Evolutionary conservation across 2,113 vertebrate species (phyloP).

Genomic region (Aldabrachelys gigantea): DNA sequence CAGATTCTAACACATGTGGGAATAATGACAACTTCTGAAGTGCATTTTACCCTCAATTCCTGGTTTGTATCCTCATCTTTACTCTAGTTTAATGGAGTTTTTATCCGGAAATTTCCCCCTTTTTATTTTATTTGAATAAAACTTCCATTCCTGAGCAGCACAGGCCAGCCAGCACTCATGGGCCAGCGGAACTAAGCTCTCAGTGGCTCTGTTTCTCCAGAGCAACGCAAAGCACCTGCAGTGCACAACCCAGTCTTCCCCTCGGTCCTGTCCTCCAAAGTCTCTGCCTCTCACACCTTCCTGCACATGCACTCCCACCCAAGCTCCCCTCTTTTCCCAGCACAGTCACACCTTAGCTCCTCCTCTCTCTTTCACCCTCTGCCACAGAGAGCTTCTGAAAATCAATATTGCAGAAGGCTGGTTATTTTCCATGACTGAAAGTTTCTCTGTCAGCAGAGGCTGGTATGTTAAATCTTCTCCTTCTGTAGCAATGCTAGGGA

Average conservation of each 20-base stretch:
- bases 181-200: neutral
- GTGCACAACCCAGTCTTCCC: neutral
- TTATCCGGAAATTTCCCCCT: neutral
- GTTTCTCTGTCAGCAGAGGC: too few relatives aligned
- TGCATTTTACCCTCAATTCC: neutral
- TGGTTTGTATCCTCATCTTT: neutral
- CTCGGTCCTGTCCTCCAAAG: neutral
- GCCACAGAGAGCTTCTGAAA: neutral
- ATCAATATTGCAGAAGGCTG: neutral
- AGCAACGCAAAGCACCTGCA: neutral
- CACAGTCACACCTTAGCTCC: neutral
- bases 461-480: neutral
- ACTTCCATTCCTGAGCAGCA: neutral
- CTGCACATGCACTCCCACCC: neutral
- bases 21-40: neutral
- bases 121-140: neutral
- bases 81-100: neutral
- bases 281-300: neutral
- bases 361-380: neutral
- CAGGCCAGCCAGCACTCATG: neutral
- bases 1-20: neutral
- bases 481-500: neutral
- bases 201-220: neutral
- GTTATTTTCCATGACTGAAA: too few relatives aligned
- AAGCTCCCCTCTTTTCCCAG: neutral